Evolutionary conservation across 2,797 vertebrate genomes (phyloP).

Genomic region (Xenopus petersii): DNA sequence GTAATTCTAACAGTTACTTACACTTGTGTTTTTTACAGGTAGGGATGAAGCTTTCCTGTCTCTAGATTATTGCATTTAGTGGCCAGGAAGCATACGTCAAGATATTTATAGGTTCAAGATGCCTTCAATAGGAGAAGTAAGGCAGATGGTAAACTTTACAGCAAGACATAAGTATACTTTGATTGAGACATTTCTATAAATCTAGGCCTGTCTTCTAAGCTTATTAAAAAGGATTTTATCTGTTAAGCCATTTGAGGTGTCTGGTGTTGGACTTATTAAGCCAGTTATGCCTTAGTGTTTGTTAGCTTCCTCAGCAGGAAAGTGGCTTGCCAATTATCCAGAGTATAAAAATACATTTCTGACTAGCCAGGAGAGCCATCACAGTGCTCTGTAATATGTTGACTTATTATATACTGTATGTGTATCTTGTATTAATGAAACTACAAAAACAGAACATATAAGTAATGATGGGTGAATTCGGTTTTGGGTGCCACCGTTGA

Average conservation of each 20-base stretch:
- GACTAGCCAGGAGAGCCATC: too few species aligned
- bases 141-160: slow-evolving; percentile 79
- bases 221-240: slow-evolving; percentile 77
- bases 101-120: slow-evolving; percentile 72
- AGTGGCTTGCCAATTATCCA: background rate
- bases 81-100: slow-evolving; percentile 72
- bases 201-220: slow-evolving; percentile 75
- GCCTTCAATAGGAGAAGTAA: slow-evolving; percentile 65
- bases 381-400: too few species aligned
- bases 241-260: slow-evolving; percentile 68
- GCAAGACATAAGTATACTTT: slow-evolving; percentile 71
- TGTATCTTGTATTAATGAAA: too few species aligned
- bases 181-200: slow-evolving; percentile 81
- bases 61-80: slow-evolving; percentile 62
- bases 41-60: too few species aligned
- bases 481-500: too few species aligned
- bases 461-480: too few species aligned
- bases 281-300: slow-evolving; percentile 41
- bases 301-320: background rate
- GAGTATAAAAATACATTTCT: background rate
- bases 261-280: slow-evolving; percentile 58
- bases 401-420: too few species aligned
- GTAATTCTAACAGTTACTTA: too few species aligned
- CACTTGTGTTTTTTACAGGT: too few species aligned
- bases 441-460: too few species aligned